These are phyloP conservation scores for Thamnophis sirtalis DNA, from an alignment of 2,113 vertebrate genomes.

Conservation along the genomic window DNA sequence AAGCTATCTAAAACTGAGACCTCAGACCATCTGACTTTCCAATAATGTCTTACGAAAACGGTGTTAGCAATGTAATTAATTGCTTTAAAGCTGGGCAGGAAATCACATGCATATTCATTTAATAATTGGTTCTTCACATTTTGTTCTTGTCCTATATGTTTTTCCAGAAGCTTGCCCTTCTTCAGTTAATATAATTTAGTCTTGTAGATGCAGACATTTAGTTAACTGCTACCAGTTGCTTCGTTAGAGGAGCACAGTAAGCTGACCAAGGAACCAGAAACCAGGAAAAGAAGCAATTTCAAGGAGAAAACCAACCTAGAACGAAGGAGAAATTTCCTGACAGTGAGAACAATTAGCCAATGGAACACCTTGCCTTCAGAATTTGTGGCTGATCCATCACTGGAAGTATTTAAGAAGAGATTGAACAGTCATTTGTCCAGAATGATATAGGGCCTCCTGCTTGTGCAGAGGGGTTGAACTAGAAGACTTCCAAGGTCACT, in stretches of 20 bases:
- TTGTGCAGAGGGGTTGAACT: background rate
- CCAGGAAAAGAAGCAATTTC: background rate
- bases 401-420: background rate
- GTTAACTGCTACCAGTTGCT: background rate
- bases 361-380: background rate
- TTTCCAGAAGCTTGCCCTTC: background rate
- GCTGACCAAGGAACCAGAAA: background rate
- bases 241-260: background rate
- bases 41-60: background rate
- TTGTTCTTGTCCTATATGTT: background rate
- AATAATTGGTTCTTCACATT: conserved; percentile 11
- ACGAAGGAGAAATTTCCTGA: background rate
- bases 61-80: conserved; percentile 4
- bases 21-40: background rate
- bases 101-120: conserved; percentile 10
- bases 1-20: background rate
- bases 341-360: background rate
- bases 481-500: background rate
- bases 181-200: conserved; percentile 1
- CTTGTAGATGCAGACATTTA: background rate
- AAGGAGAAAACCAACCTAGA: background rate
- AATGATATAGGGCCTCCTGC: background rate
- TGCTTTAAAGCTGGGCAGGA: background rate
- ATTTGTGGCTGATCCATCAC: background rate
- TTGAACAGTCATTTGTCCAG: background rate